Conservation (phyloP, 2,113 vertebrate species). For the Cariama cristata region DNA sequence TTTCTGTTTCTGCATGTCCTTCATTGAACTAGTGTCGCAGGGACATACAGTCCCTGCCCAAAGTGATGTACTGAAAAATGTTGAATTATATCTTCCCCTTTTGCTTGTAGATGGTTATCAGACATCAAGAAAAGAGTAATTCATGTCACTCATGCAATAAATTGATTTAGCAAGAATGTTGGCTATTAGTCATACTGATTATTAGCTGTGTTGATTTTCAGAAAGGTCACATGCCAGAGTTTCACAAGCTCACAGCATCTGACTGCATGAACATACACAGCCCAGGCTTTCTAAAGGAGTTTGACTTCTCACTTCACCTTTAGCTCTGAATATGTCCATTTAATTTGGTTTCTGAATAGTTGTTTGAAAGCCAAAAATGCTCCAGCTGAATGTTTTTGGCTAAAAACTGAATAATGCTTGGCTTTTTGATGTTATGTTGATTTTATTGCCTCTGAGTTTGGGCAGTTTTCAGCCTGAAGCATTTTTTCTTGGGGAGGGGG, state of each 20-base stretch:
- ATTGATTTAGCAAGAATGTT: background rate
- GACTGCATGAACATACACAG: rapidly evolving
- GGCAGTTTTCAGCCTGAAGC: background rate
- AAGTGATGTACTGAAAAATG: background rate
- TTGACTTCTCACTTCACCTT: background rate
- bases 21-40: background rate
- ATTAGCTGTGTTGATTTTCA: background rate
- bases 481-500: background rate
- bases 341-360: background rate
- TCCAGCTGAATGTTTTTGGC: background rate
- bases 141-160: background rate
- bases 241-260: background rate
- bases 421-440: background rate
- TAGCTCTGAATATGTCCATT: background rate
- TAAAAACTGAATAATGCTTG: background rate
- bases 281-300: background rate
- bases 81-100: background rate
- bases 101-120: background rate
- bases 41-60: background rate
- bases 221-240: background rate
- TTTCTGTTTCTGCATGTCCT: background rate
- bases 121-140: background rate
- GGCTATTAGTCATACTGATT: background rate
- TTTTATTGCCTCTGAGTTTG: background rate
- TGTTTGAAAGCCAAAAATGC: background rate